Evolutionary conservation across 2,888 invertebrate genomes (phyloP), one percentile per base, ranked within the genome.

Genomic region (Hirtodrosophila histrioides): DNA sequence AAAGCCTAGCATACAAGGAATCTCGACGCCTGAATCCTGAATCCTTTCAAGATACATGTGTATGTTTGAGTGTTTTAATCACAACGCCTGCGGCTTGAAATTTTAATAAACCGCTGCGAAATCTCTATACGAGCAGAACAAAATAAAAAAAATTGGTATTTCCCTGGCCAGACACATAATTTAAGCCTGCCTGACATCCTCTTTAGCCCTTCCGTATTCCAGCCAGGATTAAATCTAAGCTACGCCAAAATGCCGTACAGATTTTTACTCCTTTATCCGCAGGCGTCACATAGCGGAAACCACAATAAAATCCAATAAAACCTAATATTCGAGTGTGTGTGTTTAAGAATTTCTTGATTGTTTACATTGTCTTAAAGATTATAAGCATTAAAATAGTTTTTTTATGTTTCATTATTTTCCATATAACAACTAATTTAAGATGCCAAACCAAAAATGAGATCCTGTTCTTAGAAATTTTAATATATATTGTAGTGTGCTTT

Each of bases 1-100:
- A 82, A 82, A 75, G 68, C 68, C 86, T 66, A 27, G 6, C 65
- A 56, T 33, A 57, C 58, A 68, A 71, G 71, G 17, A 51, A 55
- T 55, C 71, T 58, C 9, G 37, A 45, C 41, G 48, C 37, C 43
- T 10, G 27, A 58, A 57, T 64, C 78, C 57, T 10, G 48, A 12
- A 46, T 51, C 54, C 70, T 45, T 46, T 37, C 10, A 8, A 7
- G 29, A 12, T 57, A 17, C 17, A 17, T 17, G 17, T 17, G 17
- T 17, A 11, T 40, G 39, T 64, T 23, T 45, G 17, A 41, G 17
- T 35, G 36, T 40, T 61, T 60, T 61, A 66, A 72, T 72, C 72
- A 48, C 29, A 66, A 8, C 35, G 63, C 81, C 56, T 49, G 46
- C 27, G 79, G 81, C 79, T 61, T 36, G 12, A 69, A 78, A 72